These are phyloP conservation scores for Amazonetta brasiliensis DNA, from an alignment of 2,797 vertebrate species.

Conservation along the genomic window DNA sequence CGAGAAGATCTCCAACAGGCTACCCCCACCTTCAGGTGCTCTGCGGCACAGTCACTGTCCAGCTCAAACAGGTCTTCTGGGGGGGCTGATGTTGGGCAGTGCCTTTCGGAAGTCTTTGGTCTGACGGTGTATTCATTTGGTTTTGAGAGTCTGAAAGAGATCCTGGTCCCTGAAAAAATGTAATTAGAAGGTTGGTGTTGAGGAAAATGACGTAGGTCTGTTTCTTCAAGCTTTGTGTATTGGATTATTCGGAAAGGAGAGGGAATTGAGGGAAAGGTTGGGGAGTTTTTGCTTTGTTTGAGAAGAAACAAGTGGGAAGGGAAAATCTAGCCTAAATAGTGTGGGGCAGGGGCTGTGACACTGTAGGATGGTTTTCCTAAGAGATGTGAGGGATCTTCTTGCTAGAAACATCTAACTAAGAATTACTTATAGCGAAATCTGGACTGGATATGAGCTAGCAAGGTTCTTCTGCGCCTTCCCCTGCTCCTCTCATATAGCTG, in stretches of 20 bases:
- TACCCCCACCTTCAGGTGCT: background rate
- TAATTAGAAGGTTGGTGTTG: background rate
- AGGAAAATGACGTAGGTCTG: background rate
- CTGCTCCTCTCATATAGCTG: background rate
- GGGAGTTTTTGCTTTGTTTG: background rate
- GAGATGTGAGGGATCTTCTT: background rate
- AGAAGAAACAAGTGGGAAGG: background rate
- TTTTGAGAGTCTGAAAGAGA: background rate
- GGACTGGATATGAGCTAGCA: background rate
- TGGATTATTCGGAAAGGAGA: background rate
- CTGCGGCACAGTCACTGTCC: background rate
- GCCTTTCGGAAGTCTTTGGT: background rate
- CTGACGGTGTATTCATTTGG: background rate
- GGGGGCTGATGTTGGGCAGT: rapidly evolving
- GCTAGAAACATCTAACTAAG: background rate
- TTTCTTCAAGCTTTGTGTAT: background rate
- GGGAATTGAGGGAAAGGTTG: background rate
- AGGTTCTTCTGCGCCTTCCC: background rate
- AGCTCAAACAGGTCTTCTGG: background rate
- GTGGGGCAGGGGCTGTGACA: background rate
- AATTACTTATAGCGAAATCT: background rate
- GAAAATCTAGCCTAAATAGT: background rate
- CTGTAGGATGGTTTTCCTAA: background rate
- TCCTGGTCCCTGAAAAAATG: background rate
- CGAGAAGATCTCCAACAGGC: background rate